phyloP scores from a whole-genome alignment of 2,888 invertebrate species.

The Luffia ferchaultella region DNA sequence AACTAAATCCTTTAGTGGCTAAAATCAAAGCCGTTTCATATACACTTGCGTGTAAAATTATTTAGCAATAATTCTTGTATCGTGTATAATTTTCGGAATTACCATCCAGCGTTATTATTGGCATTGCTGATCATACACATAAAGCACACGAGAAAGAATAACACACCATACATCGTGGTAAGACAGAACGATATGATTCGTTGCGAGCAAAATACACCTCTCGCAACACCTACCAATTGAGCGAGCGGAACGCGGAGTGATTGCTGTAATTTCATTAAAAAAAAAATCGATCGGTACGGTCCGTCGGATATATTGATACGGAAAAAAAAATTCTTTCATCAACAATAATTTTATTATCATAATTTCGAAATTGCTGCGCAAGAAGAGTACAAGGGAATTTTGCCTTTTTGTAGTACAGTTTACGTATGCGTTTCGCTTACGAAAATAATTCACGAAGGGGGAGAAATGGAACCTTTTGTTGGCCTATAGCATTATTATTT shows the following conservation, averaged over 20 bases:
- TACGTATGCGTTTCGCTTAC: slow-evolving; percentile 42
- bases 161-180: not conserved
- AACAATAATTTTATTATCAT: slow-evolving; percentile 66
- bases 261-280: slow-evolving; percentile 58
- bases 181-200: not conserved
- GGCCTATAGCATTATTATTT: slow-evolving; percentile 67
- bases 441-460: slow-evolving; percentile 48
- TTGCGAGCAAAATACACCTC: not conserved
- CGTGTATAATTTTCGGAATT: not conserved
- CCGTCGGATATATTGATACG: slow-evolving; percentile 60
- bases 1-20: not conserved
- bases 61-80: not conserved
- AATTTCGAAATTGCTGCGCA: slow-evolving; percentile 60
- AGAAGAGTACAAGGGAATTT: slow-evolving; percentile 47
- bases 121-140: not conserved
- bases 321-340: slow-evolving; percentile 58
- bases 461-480: slow-evolving; percentile 67
- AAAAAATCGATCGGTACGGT: slow-evolving; percentile 59
- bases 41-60: not conserved
- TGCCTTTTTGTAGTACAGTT: slow-evolving; percentile 38
- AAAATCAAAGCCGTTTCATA: not conserved
- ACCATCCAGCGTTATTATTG: not conserved
- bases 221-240: slow-evolving; percentile 54
- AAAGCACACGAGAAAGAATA: not conserved
- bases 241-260: slow-evolving; percentile 40